Conservation (phyloP, 2,113 vertebrate species). For the Rhinoptilus africanus region DNA sequence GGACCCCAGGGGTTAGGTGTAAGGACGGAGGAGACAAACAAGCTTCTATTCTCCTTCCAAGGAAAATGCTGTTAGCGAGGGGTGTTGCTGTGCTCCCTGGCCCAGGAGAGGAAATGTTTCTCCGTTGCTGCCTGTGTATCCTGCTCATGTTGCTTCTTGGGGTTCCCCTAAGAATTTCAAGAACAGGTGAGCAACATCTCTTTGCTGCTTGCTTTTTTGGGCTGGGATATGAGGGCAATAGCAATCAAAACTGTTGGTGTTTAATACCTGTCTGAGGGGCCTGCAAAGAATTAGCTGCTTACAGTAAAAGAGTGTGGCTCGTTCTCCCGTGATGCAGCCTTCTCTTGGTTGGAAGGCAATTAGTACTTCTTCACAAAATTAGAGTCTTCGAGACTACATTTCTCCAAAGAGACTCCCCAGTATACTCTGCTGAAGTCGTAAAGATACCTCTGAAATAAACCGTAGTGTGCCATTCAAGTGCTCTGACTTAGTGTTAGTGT, state of each 20-base stretch:
- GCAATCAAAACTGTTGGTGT: not conserved
- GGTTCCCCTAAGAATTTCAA: not conserved
- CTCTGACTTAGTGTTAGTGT: not conserved
- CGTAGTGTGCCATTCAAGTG: not conserved
- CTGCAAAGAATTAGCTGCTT: not conserved
- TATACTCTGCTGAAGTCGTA: not conserved
- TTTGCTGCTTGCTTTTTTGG: not conserved
- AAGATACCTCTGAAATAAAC: not conserved
- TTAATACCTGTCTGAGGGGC: not conserved
- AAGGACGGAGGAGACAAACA: constrained; percentile 4
- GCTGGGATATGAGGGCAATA: not conserved
- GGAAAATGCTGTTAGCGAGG: not conserved
- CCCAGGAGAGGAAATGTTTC: not conserved
- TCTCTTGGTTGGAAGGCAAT: not conserved
- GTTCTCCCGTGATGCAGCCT: not conserved
- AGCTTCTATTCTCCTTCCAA: constrained; percentile 8
- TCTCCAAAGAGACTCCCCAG: not conserved
- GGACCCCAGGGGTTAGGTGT: not conserved
- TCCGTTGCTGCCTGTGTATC: not conserved
- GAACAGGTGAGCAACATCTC: not conserved
- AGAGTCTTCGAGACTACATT: not conserved
- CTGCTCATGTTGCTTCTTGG: not conserved
- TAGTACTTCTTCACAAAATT: not conserved
- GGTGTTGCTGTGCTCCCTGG: not conserved
- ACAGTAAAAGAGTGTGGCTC: fast-evolving